Base-by-base conservation (phyloP, 2,888 invertebrate species). In the Troides helena region DNA sequence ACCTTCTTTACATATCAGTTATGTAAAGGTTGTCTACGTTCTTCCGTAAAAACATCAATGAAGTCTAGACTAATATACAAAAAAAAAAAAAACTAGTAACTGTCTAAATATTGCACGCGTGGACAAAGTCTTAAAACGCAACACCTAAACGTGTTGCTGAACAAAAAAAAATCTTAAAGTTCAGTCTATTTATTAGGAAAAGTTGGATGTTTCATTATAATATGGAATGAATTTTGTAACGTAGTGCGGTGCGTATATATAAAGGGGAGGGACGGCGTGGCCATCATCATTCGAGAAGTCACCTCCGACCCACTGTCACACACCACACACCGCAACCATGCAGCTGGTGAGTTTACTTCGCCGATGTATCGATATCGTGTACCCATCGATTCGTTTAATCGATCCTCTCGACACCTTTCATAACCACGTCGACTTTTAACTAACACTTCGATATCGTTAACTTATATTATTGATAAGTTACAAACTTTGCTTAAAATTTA, bases 221-320 rank as follows among this genome's bases (percentile, higher is more conserved):
- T 83, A 86, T 87, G 84, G 85, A 83, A 85, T 85, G 81, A 81
- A 81, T 90, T 89, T 89, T 87, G 90, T 85, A 90, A 90, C 79
- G 73, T 74, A 70, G 76, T 73, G 74, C 75, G 71, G 71, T 72
- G 74, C 77, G 78, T 82, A 84, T 90, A 91, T 87, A 91, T 85
- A 89, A 81, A 78, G 74, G 73, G 77, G 78, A 80, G 77, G 78
- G 75, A 73, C 73, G 72, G 74, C 75, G 39, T 68, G 70, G 77
- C 78, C 74, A 77, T 64, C 73, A 83, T 85, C 91, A 92, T 84
- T 90, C 85, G 84, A 81, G 79, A 76, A 73, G 80, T 88, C 82
- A 87, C 85, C 89, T 89, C 81, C 90, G 87, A 86, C 87, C 86
- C 74, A 77, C 75, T 75, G 74, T 71, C 75, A 79, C 76, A 77